Evolutionary conservation across 2,797 vertebrate species (phyloP).

Genomic region (Mallotus villosus): DNA sequence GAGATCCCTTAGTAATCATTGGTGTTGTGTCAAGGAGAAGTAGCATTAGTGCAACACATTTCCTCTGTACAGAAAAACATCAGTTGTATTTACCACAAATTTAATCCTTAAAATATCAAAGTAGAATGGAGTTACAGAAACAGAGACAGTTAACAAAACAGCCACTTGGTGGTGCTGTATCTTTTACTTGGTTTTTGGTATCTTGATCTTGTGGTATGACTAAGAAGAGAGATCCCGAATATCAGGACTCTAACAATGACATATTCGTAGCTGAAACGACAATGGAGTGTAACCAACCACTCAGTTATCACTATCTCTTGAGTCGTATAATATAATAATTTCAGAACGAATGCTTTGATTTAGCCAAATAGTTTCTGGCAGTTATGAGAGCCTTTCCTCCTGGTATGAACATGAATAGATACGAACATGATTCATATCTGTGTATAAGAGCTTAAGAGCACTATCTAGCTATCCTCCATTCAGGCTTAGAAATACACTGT

Average conservation of each 20-base stretch:
- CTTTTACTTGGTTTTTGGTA: neutral
- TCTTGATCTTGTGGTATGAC: neutral
- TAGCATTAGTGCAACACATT: neutral
- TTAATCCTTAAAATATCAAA: neutral
- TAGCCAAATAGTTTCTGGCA: neutral
- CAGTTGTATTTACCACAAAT: no score
- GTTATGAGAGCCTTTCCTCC: neutral
- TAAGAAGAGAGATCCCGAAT: neutral
- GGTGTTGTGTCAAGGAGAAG: neutral
- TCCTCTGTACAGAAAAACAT: neutral
- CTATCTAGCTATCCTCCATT: slow-evolving; percentile 37
- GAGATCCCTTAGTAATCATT: slow-evolving; percentile 53
- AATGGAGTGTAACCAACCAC: neutral
- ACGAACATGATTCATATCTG: neutral
- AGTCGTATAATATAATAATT: neutral
- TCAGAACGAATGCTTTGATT: neutral
- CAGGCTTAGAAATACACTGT: neutral
- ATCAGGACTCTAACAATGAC: neutral
- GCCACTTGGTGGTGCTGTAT: slow-evolving; percentile 72
- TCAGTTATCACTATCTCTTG: neutral
- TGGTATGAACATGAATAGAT: neutral
- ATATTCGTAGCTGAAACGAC: neutral
- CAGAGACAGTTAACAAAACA: slow-evolving; percentile 23
- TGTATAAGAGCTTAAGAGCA: slow-evolving; percentile 28
- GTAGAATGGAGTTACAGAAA: neutral